Conservation (phyloP, 1,140 invertebrate genomes). For the Leptoteleia sp. region DNA sequence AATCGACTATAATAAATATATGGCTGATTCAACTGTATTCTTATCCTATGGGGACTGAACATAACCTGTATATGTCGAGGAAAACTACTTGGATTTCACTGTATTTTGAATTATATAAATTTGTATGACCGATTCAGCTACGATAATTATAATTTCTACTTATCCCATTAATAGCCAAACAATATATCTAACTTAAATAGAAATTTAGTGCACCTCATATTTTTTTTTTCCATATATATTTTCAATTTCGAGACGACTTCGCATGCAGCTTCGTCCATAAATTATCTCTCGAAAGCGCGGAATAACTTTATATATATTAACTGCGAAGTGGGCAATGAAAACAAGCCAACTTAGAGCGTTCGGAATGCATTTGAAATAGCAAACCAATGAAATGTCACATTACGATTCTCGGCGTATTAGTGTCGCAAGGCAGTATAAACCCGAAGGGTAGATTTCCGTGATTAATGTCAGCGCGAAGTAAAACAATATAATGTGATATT, state of each 20-base stretch:
- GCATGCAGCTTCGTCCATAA: conserved; percentile 13
- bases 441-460: conserved; percentile 25
- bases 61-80: too few species aligned
- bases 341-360: conserved; percentile 23
- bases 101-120: too few species aligned
- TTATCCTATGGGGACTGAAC: too few species aligned
- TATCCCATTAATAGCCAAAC: too few species aligned
- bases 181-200: too few species aligned
- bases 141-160: too few species aligned
- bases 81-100: too few species aligned
- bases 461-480: conserved; percentile 22
- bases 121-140: too few species aligned
- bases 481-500: conserved; percentile 23
- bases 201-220: too few species aligned
- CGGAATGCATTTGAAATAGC: conserved; percentile 33
- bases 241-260: conserved; percentile 9
- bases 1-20: too few species aligned
- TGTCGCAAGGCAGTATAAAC: conserved; percentile 19
- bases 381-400: conserved; percentile 41
- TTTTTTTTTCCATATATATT: conserved; percentile 9
- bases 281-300: conserved; percentile 15
- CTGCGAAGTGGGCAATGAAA: conserved; percentile 43
- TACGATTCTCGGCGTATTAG: conserved; percentile 30
- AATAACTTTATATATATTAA: conserved; percentile 37
- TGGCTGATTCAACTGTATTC: too few species aligned